A percentile compares a stretch with the other conserved stretches of the same genome.
Evolutionary conservation across 2,888 invertebrate species (phyloP).

Genomic region (Congeria kusceri): DNA sequence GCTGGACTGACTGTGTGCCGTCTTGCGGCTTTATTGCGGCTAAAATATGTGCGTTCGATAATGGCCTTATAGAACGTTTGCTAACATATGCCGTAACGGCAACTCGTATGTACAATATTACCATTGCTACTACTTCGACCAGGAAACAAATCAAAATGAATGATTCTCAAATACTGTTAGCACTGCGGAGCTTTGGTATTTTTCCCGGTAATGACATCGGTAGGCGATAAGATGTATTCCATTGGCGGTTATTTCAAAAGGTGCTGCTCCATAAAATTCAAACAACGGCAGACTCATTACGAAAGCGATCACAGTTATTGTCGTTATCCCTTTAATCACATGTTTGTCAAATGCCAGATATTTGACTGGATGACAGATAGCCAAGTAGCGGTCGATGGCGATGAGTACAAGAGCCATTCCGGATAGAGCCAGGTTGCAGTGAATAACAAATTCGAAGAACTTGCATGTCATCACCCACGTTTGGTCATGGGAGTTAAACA

Average conservation of each 20-base stretch:
- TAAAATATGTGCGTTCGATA: constrained; percentile 31
- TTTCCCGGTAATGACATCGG: constrained; percentile 53
- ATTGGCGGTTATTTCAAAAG: neutral
- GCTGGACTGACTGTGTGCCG: no score
- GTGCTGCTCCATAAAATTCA: constrained; percentile 63
- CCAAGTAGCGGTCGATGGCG: constrained; percentile 65
- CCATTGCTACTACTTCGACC: constrained; percentile 29
- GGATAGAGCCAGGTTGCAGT: constrained; percentile 54
- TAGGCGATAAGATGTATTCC: constrained; percentile 27
- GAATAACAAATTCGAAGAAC: constrained; percentile 65
- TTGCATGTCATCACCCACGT: constrained; percentile 60
- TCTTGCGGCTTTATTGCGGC: constrained; percentile 30
- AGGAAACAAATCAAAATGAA: constrained; percentile 47
- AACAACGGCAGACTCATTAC: constrained; percentile 58
- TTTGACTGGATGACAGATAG: constrained; percentile 65
- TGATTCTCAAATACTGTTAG: constrained; percentile 33
- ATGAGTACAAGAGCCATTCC: constrained; percentile 51
- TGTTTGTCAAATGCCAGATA: constrained; percentile 50
- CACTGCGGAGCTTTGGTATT: constrained; percentile 37
- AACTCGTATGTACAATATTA: constrained; percentile 53
- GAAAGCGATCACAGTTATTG: constrained; percentile 25
- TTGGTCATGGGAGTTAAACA: constrained; percentile 59
- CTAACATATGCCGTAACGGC: constrained; percentile 54
- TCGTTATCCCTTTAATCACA: constrained; percentile 27
- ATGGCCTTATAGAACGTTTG: constrained; percentile 21